Conservation (phyloP, 2,888 invertebrate species). For the Serripes groenlandicus region DNA sequence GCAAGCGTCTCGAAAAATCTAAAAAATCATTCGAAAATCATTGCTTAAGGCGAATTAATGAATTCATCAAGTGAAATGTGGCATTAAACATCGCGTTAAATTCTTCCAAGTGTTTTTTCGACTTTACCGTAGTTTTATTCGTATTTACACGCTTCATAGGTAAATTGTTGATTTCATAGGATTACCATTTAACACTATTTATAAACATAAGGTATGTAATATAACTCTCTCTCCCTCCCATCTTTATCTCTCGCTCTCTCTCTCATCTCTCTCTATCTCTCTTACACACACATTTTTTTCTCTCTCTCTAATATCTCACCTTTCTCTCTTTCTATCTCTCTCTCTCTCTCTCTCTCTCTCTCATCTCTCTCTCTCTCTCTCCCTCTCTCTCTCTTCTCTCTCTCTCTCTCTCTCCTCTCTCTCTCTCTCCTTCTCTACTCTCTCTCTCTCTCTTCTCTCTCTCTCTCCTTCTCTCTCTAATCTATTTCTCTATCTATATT, state of each 20-base stretch:
- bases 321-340: too few species aligned
- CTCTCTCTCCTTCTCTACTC: too few species aligned
- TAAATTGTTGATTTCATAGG: conserved; percentile 5
- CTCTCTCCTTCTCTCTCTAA: too few species aligned
- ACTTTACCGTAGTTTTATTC: conserved; percentile 11
- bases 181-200: conserved; percentile 2
- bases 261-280: too few species aligned
- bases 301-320: too few species aligned
- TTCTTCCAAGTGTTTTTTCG: conserved; percentile 10
- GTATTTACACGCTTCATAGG: conserved; percentile 6
- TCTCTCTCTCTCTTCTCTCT: too few species aligned
- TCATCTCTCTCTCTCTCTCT: too few species aligned
- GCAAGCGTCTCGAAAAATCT: conserved; percentile 13
- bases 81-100: conserved; percentile 6
- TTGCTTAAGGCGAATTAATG: neutral
- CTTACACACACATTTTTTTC: neutral
- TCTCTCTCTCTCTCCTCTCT: too few species aligned
- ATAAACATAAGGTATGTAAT: conserved; percentile 6
- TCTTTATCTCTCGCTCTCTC: too few species aligned
- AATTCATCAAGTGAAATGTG: conserved; percentile 21
- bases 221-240: neutral
- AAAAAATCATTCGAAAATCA: neutral
- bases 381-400: too few species aligned
- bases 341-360: too few species aligned
- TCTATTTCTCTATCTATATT: too few species aligned